Conservation (phyloP, 1,140 invertebrate genomes). For the Archivesica marissinica region DNA sequence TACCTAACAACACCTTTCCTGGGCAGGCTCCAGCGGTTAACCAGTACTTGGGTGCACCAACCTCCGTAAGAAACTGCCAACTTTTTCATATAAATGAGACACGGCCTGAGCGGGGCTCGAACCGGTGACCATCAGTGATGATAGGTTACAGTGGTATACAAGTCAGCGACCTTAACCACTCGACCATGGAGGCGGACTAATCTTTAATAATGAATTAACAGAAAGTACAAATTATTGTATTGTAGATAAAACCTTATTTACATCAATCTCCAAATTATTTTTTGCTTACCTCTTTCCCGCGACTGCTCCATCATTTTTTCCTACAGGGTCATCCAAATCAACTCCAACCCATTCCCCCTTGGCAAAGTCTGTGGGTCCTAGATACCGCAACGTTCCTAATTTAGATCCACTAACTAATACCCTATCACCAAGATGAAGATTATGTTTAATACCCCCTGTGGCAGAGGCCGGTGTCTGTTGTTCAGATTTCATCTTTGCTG, state of each 20-base stretch:
- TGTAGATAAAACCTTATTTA: too few species aligned
- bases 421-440: conserved; percentile 92
- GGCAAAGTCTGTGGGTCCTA: conserved; percentile 95
- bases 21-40: too few species aligned
- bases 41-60: too few species aligned
- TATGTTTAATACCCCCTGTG: conserved; percentile 57
- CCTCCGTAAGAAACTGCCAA: too few species aligned
- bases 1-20: too few species aligned
- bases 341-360: conserved; percentile 97
- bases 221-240: neutral
- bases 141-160: too few species aligned
- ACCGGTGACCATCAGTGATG: too few species aligned
- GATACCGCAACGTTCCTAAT: conserved; percentile 92
- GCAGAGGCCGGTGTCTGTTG: conserved; percentile 1
- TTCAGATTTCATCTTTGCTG: conserved; percentile 41
- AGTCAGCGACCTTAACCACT: too few species aligned
- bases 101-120: too few species aligned
- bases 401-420: conserved; percentile 96
- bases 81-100: too few species aligned
- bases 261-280: neutral
- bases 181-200: too few species aligned
- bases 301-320: conserved; percentile 98
- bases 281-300: conserved; percentile 87
- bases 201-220: neutral
- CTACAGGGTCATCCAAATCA: conserved; percentile 95